Evolutionary conservation across 2,113 vertebrate species (phyloP).

Genomic region (Gila orcuttii): DNA sequence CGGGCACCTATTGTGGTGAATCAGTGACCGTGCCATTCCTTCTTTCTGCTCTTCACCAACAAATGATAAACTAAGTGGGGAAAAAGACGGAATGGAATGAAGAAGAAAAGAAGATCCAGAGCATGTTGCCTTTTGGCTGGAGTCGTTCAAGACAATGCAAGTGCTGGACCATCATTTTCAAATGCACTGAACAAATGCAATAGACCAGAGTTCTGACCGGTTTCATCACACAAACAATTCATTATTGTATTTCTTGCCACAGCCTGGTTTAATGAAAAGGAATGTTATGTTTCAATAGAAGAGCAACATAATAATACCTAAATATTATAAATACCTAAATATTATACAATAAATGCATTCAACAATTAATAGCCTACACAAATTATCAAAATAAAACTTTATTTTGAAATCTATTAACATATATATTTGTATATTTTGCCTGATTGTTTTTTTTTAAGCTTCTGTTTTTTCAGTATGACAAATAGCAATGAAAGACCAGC

Average conservation of each 20-base stretch:
- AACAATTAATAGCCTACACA: no score
- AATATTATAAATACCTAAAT: no score
- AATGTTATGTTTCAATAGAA: conserved; percentile 8
- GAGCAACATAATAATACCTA: not conserved
- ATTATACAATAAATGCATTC: no score
- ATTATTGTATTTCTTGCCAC: conserved; percentile 6
- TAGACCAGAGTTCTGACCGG: conserved; percentile 47
- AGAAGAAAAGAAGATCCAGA: conserved; percentile 71
- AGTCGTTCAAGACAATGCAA: conserved; percentile 71
- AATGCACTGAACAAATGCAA: conserved; percentile 53
- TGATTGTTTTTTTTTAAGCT: no score
- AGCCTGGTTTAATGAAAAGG: not conserved
- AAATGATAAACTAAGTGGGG: conserved; percentile 73
- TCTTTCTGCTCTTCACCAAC: conserved; percentile 69
- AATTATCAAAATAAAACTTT: no score
- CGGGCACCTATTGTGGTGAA: conserved; percentile 72
- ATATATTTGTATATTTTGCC: not conserved
- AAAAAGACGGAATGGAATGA: conserved; percentile 68
- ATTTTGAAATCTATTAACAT: not conserved
- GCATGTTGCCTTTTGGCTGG: conserved; percentile 65
- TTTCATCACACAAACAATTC: conserved; percentile 1
- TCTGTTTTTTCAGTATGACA: not conserved
- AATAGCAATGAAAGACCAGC: no score
- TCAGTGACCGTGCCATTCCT: conserved; percentile 80
- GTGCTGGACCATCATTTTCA: conserved; percentile 75